Evolutionary conservation across 1,140 invertebrate species (phyloP), one percentile per base, ranked within the genome.

Genomic region (Medauroidea extradentata): DNA sequence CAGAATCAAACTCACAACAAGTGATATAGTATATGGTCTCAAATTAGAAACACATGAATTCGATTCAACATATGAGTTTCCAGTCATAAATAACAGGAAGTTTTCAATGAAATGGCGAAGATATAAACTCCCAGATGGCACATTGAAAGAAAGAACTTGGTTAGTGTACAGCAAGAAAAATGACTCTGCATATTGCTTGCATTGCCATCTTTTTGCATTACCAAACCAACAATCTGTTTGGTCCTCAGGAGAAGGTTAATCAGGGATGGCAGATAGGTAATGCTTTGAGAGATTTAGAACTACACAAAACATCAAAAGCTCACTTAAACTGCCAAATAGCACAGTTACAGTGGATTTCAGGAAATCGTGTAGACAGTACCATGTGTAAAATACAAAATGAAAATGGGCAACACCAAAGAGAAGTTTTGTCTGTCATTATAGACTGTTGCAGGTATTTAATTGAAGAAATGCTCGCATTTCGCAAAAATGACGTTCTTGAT

Each of bases 161-260:
- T 25, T 57, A 14, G 44, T 49, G 8, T 57, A 57, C 38, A 49
- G 39, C 46, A 44, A 55, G 23, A 24, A 25, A 27, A 57, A 46
- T 29, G 53, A 57, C 23, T 23, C 55, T 25, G 55, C 27, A 18
- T 57, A 49, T 38, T 57, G 55, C 27, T 49, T 57, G 43, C 55
- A 29, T 24, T 57, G 55, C 55, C 24, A 18, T 19, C 38, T 57
- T 14, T 57, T 57, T 57, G 55, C 55, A 51, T 19, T 49, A 16
- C 55, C 55, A 18, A 51, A 25, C 34, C 29, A 57, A 25, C 55
- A 41, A 14, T 52, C 55, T 51, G 18, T 51, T 23, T 57, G 55
- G 55, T 18, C 27, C 13, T 39, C 55, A 23, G 11, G 29, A 7
- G 42, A 43, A 13, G 55, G 42, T 21, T 57, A 57, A 16, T n/a